A percentile compares a stretch with the other conserved stretches of the same genome.
phyloP scores from a whole-genome alignment of 2,113 vertebrate genomes.

The Platysternon megacephalum region DNA sequence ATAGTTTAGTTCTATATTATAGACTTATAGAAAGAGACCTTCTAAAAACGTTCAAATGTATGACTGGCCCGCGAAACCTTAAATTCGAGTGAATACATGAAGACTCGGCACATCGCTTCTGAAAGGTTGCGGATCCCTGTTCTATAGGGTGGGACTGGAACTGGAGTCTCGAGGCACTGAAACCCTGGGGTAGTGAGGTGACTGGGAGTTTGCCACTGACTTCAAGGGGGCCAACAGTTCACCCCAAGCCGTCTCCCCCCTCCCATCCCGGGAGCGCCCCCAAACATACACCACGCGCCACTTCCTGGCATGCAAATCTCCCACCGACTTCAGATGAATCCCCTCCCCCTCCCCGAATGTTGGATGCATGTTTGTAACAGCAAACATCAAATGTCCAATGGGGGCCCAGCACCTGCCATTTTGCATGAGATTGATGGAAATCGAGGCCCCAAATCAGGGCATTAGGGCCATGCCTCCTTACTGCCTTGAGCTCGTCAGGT shows the following conservation, averaged over 20 bases:
- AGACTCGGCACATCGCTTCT: too few species aligned
- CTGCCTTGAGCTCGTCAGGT: background rate
- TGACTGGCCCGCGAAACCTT: too few species aligned
- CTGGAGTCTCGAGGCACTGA: background rate
- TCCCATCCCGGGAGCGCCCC: background rate
- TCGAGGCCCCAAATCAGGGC: background rate
- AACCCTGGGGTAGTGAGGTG: background rate
- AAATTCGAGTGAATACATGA: too few species aligned
- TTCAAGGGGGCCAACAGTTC: background rate
- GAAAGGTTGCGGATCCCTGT: too few species aligned
- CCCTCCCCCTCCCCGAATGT: too few species aligned
- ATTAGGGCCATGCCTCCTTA: background rate
- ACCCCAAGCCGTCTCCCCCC: background rate
- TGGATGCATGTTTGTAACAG: too few species aligned
- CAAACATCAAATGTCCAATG: too few species aligned
- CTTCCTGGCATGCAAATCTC: background rate
- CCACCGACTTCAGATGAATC: too few species aligned
- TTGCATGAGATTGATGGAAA: background rate
- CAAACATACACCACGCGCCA: background rate
- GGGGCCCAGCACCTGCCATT: background rate
- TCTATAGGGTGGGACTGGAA: background rate
- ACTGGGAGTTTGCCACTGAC: background rate
- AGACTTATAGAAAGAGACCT: too few species aligned
- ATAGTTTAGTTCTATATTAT: too few species aligned
- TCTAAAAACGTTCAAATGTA: too few species aligned